phyloP scores from a whole-genome alignment of 2,888 invertebrate genomes.

The Cyclophora punctaria region DNA sequence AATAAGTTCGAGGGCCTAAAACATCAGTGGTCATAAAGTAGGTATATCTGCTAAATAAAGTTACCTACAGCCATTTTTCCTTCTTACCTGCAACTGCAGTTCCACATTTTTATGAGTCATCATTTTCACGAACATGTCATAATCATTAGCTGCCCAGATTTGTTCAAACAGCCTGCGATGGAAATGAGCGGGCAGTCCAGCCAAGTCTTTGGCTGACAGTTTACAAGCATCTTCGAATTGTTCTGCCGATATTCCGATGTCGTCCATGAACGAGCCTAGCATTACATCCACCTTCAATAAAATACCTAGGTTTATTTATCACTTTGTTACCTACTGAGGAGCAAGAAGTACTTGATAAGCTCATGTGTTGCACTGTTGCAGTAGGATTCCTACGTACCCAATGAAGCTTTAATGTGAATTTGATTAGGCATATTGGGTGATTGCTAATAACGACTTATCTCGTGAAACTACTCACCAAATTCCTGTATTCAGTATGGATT shows the following conservation, averaged over 20 bases:
- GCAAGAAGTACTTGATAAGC: too few relatives aligned
- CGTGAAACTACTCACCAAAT: slow-evolving; percentile 74
- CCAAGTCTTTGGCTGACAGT: slow-evolving; percentile 59
- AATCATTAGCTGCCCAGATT: slow-evolving; percentile 96
- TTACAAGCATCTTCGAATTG: slow-evolving; percentile 89
- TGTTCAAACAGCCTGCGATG: slow-evolving; percentile 79
- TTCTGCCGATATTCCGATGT: slow-evolving; percentile 89
- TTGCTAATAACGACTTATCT: too few relatives aligned
- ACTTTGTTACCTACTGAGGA: too few relatives aligned
- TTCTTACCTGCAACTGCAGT: slow-evolving; percentile 79
- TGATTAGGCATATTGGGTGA: too few relatives aligned
- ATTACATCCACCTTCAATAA: slow-evolving; percentile 84
- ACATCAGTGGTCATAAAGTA: slow-evolving; percentile 1
- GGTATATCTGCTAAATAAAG: too few relatives aligned
- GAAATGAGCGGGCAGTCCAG: slow-evolving; percentile 73
- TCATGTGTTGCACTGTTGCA: too few relatives aligned
- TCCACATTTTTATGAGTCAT: slow-evolving; percentile 96
- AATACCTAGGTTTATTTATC: not conserved
- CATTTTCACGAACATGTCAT: slow-evolving; percentile 90
- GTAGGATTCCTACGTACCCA: too few relatives aligned
- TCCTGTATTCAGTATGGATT: slow-evolving; percentile 90
- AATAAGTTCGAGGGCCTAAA: slow-evolving; percentile 87
- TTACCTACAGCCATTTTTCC: too few relatives aligned
- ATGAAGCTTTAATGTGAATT: too few relatives aligned
- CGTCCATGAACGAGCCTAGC: slow-evolving; percentile 94